These are phyloP conservation scores for Podabrus alpinus DNA, from an alignment of 2,888 invertebrate species.

Conservation along the genomic window DNA sequence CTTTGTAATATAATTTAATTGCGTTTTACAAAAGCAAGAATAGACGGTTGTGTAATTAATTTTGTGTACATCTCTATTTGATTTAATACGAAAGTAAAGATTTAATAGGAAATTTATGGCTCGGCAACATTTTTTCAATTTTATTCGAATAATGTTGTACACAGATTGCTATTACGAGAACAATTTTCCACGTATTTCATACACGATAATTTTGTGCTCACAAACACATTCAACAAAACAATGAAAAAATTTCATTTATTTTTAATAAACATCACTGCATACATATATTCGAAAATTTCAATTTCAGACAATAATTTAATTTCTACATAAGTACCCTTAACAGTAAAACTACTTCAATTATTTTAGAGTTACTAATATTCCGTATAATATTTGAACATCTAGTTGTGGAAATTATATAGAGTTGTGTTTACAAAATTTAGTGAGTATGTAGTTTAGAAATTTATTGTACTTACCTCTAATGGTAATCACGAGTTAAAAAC, in stretches of 20 bases:
- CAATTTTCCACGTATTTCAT: constrained; percentile 2
- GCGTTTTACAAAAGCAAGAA: not conserved
- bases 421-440: no score
- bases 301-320: no score
- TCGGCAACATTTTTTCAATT: constrained; percentile 3
- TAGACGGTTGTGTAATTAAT: constrained; percentile 6
- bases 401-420: no score
- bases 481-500: no score
- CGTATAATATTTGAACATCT: no score
- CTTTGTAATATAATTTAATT: constrained; percentile 1
- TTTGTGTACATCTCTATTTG: constrained; percentile 10
- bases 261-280: not conserved
- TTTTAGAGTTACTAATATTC: no score
- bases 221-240: not conserved
- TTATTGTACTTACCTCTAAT: no score
- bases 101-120: constrained; percentile 13
- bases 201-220: not conserved
- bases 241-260: not conserved
- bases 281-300: not conserved
- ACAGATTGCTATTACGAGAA: not conserved
- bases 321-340: no score
- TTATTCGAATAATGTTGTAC: not conserved
- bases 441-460: no score
- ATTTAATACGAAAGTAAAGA: constrained; percentile 10
- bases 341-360: no score